Conservation (phyloP, 2,888 invertebrate genomes). For the Plemyria rubiginata region DNA sequence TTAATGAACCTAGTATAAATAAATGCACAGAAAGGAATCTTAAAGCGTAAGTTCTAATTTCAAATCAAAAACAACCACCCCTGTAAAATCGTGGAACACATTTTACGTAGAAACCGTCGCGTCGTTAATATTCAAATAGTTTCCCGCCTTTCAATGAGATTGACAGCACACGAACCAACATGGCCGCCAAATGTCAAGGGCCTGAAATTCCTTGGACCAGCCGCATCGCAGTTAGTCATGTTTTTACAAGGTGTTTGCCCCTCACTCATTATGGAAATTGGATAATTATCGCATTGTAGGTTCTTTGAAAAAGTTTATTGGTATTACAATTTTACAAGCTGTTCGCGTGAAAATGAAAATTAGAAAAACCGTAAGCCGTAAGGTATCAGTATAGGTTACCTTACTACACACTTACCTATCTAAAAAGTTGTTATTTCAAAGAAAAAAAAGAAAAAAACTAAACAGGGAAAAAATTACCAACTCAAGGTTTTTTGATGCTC, state of each 20-base stretch:
- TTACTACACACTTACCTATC: too few relatives aligned
- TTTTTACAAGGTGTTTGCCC: slow-evolving; percentile 14
- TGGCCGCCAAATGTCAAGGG: slow-evolving; percentile 49
- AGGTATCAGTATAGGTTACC: too few relatives aligned
- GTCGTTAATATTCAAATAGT: slow-evolving; percentile 47
- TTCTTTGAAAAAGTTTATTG: slow-evolving; percentile 5
- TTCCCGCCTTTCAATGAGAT: slow-evolving; percentile 44
- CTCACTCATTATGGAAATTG: slow-evolving; percentile 21
- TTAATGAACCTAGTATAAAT: too few relatives aligned
- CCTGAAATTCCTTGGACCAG: too few relatives aligned
- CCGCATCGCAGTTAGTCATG: slow-evolving; percentile 11
- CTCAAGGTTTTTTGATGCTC: too few relatives aligned
- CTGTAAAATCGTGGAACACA: slow-evolving; percentile 6
- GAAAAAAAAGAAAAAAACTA: too few relatives aligned
- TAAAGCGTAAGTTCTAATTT: neutral
- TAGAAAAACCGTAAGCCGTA: too few relatives aligned
- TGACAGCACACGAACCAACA: slow-evolving; percentile 43
- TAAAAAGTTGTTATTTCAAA: too few relatives aligned
- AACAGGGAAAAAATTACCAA: too few relatives aligned
- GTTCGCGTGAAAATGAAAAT: too few relatives aligned
- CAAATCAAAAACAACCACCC: slow-evolving; percentile 16
- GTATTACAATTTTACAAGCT: neutral
- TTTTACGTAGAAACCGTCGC: slow-evolving; percentile 35
- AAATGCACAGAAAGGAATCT: neutral
- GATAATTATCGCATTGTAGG: slow-evolving; percentile 4